Conservation (phyloP, 2,797 vertebrate species). For the Catostomus latipinnis region DNA sequence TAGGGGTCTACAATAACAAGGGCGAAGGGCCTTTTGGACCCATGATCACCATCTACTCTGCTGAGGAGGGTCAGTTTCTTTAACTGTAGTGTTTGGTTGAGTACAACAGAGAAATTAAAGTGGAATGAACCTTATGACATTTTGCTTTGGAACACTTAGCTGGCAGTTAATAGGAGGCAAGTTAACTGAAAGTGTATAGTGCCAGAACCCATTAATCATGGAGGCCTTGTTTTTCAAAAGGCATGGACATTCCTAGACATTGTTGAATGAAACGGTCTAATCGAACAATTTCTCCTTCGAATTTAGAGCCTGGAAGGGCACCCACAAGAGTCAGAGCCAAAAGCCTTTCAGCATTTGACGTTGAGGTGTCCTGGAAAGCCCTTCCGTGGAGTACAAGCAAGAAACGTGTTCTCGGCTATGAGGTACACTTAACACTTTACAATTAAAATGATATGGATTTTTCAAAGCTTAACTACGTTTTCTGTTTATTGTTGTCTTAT, state of each 20-base stretch:
- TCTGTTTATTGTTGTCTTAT: no score
- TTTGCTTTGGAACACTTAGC: conserved; percentile 32
- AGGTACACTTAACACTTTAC: conserved; percentile 78
- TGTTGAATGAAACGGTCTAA: conserved; percentile 24
- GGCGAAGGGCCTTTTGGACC: conserved; percentile 94
- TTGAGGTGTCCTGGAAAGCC: conserved; percentile 92
- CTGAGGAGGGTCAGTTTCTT: conserved; percentile 88
- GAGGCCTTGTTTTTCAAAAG: conserved; percentile 13
- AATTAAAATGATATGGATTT: not conserved
- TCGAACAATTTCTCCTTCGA: conserved; percentile 59
- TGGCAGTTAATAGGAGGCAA: conserved; percentile 37
- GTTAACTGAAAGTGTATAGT: conserved; percentile 34
- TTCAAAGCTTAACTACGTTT: no score
- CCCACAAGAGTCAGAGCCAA: conserved; percentile 86
- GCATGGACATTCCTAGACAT: conserved; percentile 18
- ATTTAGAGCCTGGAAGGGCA: conserved; percentile 88
- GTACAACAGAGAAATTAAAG: conserved; percentile 25
- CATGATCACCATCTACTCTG: conserved; percentile 89
- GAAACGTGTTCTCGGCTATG: conserved; percentile 92
- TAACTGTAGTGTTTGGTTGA: not conserved
- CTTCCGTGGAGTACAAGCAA: conserved; percentile 87
- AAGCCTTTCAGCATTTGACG: conserved; percentile 92
- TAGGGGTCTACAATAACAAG: conserved; percentile 96
- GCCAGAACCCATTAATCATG: conserved; percentile 42
- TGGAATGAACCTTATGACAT: conserved; percentile 33